Base-by-base conservation (phyloP, 2,888 invertebrate genomes). In the Caenorhabditis sinica region DNA sequence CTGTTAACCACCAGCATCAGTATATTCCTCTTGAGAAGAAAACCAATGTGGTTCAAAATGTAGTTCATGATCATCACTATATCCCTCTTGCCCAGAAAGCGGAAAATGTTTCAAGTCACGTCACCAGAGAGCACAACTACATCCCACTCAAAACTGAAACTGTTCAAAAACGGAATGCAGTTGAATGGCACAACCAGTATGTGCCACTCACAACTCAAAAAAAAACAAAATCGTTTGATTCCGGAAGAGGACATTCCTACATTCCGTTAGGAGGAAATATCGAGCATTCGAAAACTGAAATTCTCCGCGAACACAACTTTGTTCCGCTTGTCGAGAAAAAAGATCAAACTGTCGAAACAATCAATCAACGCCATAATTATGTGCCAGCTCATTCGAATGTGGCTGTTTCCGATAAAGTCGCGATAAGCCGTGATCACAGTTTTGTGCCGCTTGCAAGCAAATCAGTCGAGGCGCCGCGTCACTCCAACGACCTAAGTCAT, bases 381-480 rank as follows among this genome's bases (percentile, higher is more conserved):
- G 36, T 83, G 72, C 83, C 83, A 77, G 66, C 72, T 77, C 73
- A 77, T 66, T 68, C 65, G 13, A 77, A 66, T 58, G 74, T 63
- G 43, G 75, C 73, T 45, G 51, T 61, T 58, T 68, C 73, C 45
- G 72, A 71, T 65, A 71, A 82, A 56, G 58, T 25, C 17, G 36
- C 43, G 74, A 80, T 79, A 75, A 74, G 65, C 56, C 79, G 60
- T 49, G 75, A 83, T 40, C 84, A 84, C 73, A 72, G 49, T 76
- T 84, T 65, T 81, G 61, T 81, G 63, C 84, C 84, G 65, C 65
- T 80, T 80, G 77, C 68, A 69, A 79, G 43, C 61, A 66, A 73
- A 75, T 56, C 56, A 23, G 73, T 51, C 23, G 61, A 76, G 33
- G 51, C 51, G 72, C 75, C 83, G 69, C 80, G 72, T 84, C 80